Evolutionary conservation across 2,797 vertebrate genomes (phyloP), one percentile per base, ranked within the genome.

Genomic region (Amazona finschi): DNA sequence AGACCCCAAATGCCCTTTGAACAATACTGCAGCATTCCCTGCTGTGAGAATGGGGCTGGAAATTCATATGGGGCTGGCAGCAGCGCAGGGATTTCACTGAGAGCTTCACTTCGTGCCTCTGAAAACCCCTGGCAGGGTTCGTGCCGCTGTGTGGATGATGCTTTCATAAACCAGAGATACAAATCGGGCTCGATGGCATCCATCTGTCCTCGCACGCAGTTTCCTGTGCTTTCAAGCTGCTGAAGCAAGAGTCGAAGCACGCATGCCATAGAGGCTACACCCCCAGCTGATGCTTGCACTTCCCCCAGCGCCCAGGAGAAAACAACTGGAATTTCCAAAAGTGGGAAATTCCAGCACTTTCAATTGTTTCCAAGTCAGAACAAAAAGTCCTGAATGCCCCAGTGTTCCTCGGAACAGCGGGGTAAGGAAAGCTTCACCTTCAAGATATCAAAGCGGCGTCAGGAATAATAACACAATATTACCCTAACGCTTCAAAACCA

Each of bases 301-400:
- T 93, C 84, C 94, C 76, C 77, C 76, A 70, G 47, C 9, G 8
- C 62, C 76, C 25, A 3, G 72, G 55, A 92, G 76, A 80, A 91
- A 95, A 95, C 84, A 91, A 89, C 82, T 95, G 94, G 95, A 93
- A 95, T 94, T 95, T 94, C 96, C 92, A 91, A 95, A 95, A 89
- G 89, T 31, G 89, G 95, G 96, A 94, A 97, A 87, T 97, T 95
- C 95, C 96, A 92, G 62, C 89, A 87, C 93, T 96, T 97, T 96
- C 94, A 95, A 78, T 97, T 95, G 93, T 94, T 95, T 96, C 95
- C 94, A 95, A 96, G 93, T 65, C 65, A 19, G 95, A 95, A 95
- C 75, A 95, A 87, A 87, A 91, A 61, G 58, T 53, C 11, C 39
- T n/a, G 67, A 89, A 90, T 92, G 61, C 73, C 75, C 75, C 55